A percentile compares a stretch with the other conserved stretches of the same genome.
These are phyloP conservation scores for Epiblema foenella DNA, from an alignment of 2,888 invertebrate genomes.

Conservation along the genomic window DNA sequence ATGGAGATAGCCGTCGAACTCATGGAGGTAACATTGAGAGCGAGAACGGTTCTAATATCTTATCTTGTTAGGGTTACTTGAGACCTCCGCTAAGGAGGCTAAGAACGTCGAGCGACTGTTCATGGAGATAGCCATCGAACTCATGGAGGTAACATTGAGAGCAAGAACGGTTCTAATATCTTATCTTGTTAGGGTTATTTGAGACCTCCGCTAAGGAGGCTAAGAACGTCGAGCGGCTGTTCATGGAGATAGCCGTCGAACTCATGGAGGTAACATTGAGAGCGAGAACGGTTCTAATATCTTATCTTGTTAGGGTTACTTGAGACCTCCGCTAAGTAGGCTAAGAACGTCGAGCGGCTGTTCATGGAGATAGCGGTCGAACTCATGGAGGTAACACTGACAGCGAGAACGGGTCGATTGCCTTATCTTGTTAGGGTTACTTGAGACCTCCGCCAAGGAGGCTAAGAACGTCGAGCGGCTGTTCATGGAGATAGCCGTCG, in stretches of 20 bases:
- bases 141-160: constrained; percentile 88
- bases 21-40: constrained; percentile 86
- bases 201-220: constrained; percentile 99
- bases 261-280: constrained; percentile 89
- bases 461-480: too few species aligned
- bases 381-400: constrained; percentile 51
- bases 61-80: constrained; percentile 52
- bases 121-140: constrained; percentile 97
- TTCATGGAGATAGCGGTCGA: constrained; percentile 89
- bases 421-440: constrained; percentile 50
- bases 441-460: too few species aligned
- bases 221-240: constrained; percentile 98
- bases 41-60: too few species aligned
- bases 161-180: not conserved
- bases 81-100: too few species aligned
- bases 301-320: constrained; percentile 51
- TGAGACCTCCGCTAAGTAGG: too few species aligned
- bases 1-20: constrained; percentile 92
- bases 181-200: too few species aligned
- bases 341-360: too few species aligned
- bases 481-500: constrained; percentile 98
- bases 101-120: too few species aligned
- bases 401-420: not conserved
- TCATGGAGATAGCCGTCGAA: constrained; percentile 98
- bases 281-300: not conserved